Evolutionary conservation across 2,888 invertebrate genomes (phyloP).

Genomic region (Emmelina monodactyla): DNA sequence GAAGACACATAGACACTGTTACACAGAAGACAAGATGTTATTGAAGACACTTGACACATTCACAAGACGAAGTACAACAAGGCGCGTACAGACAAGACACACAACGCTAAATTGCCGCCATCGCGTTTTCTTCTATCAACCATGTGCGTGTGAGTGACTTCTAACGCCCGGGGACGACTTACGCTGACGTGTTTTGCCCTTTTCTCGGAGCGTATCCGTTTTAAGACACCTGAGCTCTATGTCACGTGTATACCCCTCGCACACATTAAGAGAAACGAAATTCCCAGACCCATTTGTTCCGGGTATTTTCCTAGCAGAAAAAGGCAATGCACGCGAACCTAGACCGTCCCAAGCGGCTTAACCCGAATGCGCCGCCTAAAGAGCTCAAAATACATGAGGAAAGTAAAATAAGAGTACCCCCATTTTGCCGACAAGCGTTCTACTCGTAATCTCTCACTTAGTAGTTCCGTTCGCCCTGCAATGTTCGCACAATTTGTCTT

Average conservation of each 20-base stretch:
- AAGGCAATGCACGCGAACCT: conserved; percentile 48
- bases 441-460: conserved; percentile 66
- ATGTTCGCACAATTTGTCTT: conserved; percentile 67
- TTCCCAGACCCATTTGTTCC: conserved; percentile 27
- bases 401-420: conserved; percentile 50
- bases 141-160: conserved; percentile 73
- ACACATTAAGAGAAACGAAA: conserved; percentile 31
- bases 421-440: conserved; percentile 58
- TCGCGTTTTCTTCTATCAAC: conserved; percentile 66
- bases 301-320: conserved; percentile 35
- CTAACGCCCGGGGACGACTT: conserved; percentile 33
- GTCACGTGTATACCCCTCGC: conserved; percentile 14
- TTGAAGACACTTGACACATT: too few species aligned
- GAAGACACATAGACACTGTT: conserved; percentile 47
- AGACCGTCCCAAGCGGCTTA: conserved; percentile 51
- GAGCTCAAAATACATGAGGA: conserved; percentile 57
- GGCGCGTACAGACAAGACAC: conserved; percentile 41
- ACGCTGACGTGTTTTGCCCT: conserved; percentile 29
- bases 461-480: conserved; percentile 68
- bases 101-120: conserved; percentile 58
- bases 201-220: conserved; percentile 23
- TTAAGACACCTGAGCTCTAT: background rate
- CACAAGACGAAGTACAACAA: conserved; percentile 49
- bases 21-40: conserved; percentile 56
- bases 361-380: conserved; percentile 51